These are phyloP conservation scores for Druon quercuslanigerum DNA, from an alignment of 1,140 invertebrate genomes.

Conservation along the genomic window DNA sequence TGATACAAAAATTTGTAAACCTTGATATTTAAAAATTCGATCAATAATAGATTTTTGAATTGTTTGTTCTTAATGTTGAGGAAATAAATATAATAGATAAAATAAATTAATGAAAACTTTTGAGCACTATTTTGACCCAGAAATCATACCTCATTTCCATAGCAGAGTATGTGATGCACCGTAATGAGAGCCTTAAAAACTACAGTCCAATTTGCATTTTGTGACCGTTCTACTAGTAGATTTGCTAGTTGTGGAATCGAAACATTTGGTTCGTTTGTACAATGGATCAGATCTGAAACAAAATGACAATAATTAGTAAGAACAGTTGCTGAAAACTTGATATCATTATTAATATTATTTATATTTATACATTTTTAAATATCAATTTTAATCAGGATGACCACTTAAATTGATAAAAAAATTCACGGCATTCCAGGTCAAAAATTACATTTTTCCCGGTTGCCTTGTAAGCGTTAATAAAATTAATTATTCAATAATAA, in stretches of 20 bases:
- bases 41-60: neutral
- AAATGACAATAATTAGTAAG: constrained; percentile 38
- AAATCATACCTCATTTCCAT: constrained; percentile 96
- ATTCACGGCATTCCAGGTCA: neutral
- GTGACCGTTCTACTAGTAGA: constrained; percentile 97
- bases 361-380: no score
- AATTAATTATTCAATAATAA: no score
- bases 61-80: neutral
- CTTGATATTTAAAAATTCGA: no score
- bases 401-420: neutral
- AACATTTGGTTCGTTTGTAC: constrained; percentile 99
- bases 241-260: constrained; percentile 99
- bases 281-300: constrained; percentile 97
- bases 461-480: no score
- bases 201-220: constrained; percentile 98
- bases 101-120: no score
- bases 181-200: constrained; percentile 99
- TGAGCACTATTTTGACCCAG: neutral
- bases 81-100: no score
- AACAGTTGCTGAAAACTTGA: neutral
- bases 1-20: no score
- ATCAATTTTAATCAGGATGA: no score
- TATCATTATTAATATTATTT: neutral
- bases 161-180: constrained; percentile 99
- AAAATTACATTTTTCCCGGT: no score